Percentiles rank a stretch among this genome's conserved stretches.
Conservation (phyloP, 2,113 vertebrate species). For the Thamnophis sirtalis region DNA sequence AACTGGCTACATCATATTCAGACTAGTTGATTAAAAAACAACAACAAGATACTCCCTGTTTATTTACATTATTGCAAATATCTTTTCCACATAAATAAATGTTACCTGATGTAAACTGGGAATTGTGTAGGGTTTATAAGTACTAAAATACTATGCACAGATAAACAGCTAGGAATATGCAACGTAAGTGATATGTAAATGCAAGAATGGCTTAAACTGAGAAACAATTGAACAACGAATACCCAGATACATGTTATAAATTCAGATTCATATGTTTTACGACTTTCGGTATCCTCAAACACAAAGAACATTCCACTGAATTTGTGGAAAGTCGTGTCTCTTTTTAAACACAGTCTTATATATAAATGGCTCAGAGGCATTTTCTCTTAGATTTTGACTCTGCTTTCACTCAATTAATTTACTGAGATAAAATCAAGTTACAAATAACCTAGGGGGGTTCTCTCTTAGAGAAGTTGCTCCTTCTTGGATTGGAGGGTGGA, state of each 20-base stretch:
- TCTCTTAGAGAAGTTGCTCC: constrained; percentile 66
- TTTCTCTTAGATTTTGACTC: constrained; percentile 74
- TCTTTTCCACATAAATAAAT: not conserved
- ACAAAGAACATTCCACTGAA: constrained; percentile 70
- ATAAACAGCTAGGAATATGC: not conserved
- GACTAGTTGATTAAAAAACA: not conserved
- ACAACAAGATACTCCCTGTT: not conserved
- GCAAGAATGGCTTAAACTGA: not conserved
- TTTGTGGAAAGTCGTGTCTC: constrained; percentile 76
- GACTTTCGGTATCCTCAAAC: constrained; percentile 74
- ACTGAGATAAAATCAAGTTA: constrained; percentile 80
- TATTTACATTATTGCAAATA: not conserved
- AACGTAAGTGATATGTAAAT: not conserved
- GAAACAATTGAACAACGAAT: constrained; percentile 51
- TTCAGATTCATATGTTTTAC: constrained; percentile 65
- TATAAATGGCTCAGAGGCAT: constrained; percentile 74
- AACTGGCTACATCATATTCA: not conserved
- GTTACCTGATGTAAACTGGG: not conserved
- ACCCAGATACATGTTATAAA: constrained; percentile 48
- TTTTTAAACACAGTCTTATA: constrained; percentile 74
- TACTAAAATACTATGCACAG: not conserved
- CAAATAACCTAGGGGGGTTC: constrained; percentile 74
- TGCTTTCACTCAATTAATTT: constrained; percentile 79
- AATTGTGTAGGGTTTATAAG: not conserved
- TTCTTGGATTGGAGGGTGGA: constrained; percentile 55